A percentile compares a stretch with the other conserved stretches of the same genome.
These are phyloP conservation scores for Oopsacas minuta DNA, from an alignment of 37 sponge, comb jelly and placozoan species.

Conservation along the genomic window DNA sequence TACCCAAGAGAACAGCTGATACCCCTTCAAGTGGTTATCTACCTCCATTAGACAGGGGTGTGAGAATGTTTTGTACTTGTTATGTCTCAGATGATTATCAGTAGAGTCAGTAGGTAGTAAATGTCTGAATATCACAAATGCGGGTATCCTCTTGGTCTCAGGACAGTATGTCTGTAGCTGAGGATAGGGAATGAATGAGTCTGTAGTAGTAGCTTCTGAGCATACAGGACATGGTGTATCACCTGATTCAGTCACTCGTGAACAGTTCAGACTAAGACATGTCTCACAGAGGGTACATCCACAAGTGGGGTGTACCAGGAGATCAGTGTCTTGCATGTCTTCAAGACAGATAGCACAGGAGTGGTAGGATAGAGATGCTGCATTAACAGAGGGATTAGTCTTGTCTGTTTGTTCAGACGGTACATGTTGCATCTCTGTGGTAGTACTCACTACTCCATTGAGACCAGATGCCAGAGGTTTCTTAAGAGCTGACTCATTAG, in stretches of 20 bases:
- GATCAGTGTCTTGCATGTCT: constrained; percentile 50
- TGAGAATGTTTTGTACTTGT: not conserved
- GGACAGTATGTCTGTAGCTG: not conserved
- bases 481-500: not conserved
- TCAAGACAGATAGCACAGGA: constrained; percentile 59
- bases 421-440: not conserved
- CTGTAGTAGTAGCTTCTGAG: not conserved
- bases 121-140: not conserved
- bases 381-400: not conserved
- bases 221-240: constrained; percentile 3
- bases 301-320: constrained; percentile 41
- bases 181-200: not conserved
- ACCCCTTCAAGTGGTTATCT: not conserved
- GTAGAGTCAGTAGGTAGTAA: not conserved
- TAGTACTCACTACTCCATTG: not conserved
- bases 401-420: not conserved
- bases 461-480: not conserved
- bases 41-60: constrained; percentile 13
- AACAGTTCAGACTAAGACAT: constrained; percentile 29
- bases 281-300: constrained; percentile 37
- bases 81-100: not conserved
- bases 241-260: not conserved
- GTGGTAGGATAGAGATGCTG: constrained; percentile 32
- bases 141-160: not conserved
- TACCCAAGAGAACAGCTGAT: not conserved